Base-by-base conservation (phyloP, 1,140 invertebrate genomes). In the Drosophila sp. region DNA sequence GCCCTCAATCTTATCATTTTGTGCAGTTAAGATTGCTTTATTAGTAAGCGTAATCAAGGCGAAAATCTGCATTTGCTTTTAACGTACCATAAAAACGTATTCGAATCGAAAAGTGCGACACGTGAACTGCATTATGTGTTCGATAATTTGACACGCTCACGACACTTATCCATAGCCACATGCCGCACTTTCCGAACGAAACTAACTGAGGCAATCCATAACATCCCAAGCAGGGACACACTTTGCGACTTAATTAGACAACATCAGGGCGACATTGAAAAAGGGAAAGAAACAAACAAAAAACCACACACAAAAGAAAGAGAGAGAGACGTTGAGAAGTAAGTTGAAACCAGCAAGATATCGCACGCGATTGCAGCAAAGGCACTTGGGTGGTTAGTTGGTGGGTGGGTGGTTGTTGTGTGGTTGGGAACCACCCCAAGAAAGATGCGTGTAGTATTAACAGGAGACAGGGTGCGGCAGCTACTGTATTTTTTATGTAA, bases 161-260 rank as follows among this genome's bases (percentile, higher is more conserved):
- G 75, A 50, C 44, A 50, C 44, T 50, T 50, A 63, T 50, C 44
- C 44, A 50, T 57, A 67, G 79, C 68, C 81, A 78, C 81, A 86
- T 82, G 76, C 70, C 81, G 55, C 70, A 81, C 47, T 72, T 72
- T 79, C 56, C 65, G 17, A 47, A 17, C 44, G 2, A 23, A 44
- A 44, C 17, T 23, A 47, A 47, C 17, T 40, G 55, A 55, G 44
- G 44, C 44, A 50, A 50, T 50, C 44, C 44, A 50, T 50, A 50
- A 50, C 23, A 50, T 27, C 44, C 23, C 44, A 72, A 86, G 68
- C 82, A 82, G 83, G 83, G 71, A 82, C 82, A 86, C 82, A 86
- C 79, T 86, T 87, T 79, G 82, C 83, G 83, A 86, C 83, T 86
- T 86, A 86, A 86, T 86, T 87, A 86, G 82, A 82, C 68, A 69